Conservation (phyloP, 2,113 vertebrate species). For the Pandion haliaetus region DNA sequence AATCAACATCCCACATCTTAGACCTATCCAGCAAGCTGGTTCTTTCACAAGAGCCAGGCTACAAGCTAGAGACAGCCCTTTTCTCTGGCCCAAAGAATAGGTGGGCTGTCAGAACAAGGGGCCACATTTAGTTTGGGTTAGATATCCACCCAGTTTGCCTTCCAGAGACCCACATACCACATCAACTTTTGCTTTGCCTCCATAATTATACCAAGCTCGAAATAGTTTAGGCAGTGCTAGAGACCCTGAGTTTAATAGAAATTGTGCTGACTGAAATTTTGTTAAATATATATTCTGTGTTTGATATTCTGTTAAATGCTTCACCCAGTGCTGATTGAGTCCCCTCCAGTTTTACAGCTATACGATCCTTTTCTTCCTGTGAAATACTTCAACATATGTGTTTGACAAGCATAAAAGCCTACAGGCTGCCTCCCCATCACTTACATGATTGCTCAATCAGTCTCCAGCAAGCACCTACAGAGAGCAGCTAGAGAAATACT, state of each 20-base stretch:
- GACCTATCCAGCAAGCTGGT: background rate
- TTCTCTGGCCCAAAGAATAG: background rate
- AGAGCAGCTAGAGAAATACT: background rate
- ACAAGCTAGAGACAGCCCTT: background rate
- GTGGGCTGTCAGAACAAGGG: background rate
- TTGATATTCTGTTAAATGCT: background rate
- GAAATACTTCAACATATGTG: background rate
- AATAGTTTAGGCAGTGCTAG: background rate
- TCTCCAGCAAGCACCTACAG: background rate
- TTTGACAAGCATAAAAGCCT: background rate
- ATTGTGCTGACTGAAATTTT: background rate
- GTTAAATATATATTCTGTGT: background rate
- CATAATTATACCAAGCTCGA: background rate
- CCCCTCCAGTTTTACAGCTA: background rate
- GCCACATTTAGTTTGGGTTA: background rate
- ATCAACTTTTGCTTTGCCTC: background rate
- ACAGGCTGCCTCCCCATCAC: background rate
- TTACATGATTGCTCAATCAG: background rate
- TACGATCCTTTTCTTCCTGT: background rate
- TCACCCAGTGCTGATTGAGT: background rate
- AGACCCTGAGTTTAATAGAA: background rate
- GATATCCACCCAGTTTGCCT: background rate
- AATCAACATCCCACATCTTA: background rate
- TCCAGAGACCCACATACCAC: background rate
- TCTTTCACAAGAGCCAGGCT: background rate